These are phyloP conservation scores for Hermaeophaga mercurialis DNA, from an alignment of 2,888 invertebrate genomes.

Conservation along the genomic window DNA sequence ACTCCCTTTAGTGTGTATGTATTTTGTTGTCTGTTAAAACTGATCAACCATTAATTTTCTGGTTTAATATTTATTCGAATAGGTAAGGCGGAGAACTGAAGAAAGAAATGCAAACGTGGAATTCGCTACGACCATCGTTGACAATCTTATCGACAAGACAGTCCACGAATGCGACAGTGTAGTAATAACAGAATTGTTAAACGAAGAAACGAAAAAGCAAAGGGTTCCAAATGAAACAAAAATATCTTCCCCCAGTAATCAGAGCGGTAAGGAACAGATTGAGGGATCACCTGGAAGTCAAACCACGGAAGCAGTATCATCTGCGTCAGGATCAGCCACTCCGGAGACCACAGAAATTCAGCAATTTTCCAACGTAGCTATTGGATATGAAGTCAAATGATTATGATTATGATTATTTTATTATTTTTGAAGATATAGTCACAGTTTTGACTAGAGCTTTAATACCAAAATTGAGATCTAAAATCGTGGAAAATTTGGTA, in stretches of 20 bases:
- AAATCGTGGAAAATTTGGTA: constrained; percentile 42
- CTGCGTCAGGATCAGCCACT: too few relatives aligned
- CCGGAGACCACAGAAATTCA: not conserved
- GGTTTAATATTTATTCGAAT: not conserved
- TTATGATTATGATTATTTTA: constrained; percentile 41
- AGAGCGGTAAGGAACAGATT: too few relatives aligned
- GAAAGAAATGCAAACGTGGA: constrained; percentile 31
- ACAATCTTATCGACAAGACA: constrained; percentile 42
- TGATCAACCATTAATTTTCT: not conserved
- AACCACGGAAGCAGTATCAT: too few relatives aligned
- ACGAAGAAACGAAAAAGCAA: constrained; percentile 6
- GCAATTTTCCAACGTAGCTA: constrained; percentile 37
- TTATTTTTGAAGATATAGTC: constrained; percentile 47
- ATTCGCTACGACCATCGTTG: constrained; percentile 39
- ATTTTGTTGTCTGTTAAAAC: not conserved
- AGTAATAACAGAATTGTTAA: constrained; percentile 41
- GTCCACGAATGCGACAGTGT: constrained; percentile 47
- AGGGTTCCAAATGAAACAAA: not conserved
- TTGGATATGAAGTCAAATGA: constrained; percentile 27
- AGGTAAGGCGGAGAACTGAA: constrained; percentile 22
- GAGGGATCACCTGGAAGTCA: too few relatives aligned
- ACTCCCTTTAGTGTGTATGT: not conserved
- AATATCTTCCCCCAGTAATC: too few relatives aligned
- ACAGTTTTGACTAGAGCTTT: constrained; percentile 46
- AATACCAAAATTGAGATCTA: constrained; percentile 41